Evolutionary conservation across 1,140 invertebrate species (phyloP).

Genomic region (Apis dorsata): DNA sequence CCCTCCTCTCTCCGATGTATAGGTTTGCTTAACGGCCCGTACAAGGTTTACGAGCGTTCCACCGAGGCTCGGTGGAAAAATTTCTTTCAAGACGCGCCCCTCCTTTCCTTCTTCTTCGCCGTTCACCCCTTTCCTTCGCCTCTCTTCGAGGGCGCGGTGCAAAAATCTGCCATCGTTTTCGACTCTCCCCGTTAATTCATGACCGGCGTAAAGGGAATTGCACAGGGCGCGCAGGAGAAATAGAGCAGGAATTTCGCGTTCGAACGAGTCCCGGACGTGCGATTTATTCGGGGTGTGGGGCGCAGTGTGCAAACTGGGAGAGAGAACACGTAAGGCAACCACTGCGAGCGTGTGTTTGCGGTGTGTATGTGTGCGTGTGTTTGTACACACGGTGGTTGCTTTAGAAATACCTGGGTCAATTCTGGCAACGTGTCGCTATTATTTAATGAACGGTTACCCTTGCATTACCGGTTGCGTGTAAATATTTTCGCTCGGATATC

Average conservation of each 20-base stretch:
- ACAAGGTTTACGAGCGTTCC: conserved; percentile 61
- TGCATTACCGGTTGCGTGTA: not conserved
- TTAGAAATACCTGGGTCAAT: not conserved
- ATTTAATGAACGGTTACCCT: not conserved
- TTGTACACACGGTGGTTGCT: not conserved
- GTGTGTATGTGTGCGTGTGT: not conserved
- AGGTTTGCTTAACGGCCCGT: conserved; percentile 66
- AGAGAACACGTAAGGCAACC: not conserved
- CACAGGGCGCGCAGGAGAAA: not conserved
- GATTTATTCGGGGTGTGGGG: conserved; percentile 27
- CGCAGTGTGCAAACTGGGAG: not conserved
- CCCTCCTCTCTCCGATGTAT: conserved; percentile 30
- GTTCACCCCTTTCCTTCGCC: not conserved
- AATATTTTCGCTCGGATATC: not conserved
- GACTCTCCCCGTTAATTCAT: conserved; percentile 36
- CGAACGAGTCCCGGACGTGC: conserved; percentile 37
- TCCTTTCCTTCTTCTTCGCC: conserved; percentile 1
- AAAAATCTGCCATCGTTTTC: conserved; percentile 27
- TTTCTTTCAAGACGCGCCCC: conserved; percentile 51
- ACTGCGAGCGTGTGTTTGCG: not conserved
- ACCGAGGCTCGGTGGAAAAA: conserved; percentile 36
- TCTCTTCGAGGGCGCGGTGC: no score
- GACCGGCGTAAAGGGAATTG: conserved; percentile 24
- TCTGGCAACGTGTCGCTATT: not conserved
- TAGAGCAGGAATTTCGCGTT: conserved; percentile 35